Evolutionary conservation across 2,113 vertebrate genomes (phyloP).

Genomic region (Chamaetylas fuelleborni): DNA sequence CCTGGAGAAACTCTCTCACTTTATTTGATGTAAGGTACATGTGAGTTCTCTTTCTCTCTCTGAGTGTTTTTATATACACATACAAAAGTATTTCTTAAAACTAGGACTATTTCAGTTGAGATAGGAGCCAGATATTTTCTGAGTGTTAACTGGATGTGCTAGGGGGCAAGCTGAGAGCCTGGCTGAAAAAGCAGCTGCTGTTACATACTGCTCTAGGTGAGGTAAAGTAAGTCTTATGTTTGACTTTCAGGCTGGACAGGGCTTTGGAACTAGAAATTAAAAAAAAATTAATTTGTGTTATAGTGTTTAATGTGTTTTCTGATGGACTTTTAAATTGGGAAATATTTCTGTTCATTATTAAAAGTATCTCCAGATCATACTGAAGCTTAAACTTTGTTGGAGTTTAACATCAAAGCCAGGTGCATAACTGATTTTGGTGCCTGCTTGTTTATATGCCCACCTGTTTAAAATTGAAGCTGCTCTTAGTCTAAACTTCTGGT

Average conservation of each 20-base stretch:
- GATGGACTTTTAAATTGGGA: not conserved
- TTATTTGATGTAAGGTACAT: not conserved
- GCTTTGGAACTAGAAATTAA: not conserved
- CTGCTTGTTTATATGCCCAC: not conserved
- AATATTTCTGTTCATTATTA: not conserved
- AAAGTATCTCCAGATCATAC: not conserved
- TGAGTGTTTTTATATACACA: not conserved
- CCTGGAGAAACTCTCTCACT: not conserved
- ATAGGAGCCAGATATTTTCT: not conserved
- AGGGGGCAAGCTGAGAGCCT: not conserved
- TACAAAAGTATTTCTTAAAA: not conserved
- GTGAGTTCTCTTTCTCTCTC: not conserved
- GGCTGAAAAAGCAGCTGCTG: not conserved
- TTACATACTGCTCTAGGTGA: not conserved
- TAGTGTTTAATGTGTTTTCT: not conserved
- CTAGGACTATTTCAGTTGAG: not conserved
- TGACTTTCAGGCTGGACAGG: not conserved
- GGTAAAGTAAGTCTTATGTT: not conserved
- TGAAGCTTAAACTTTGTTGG: not conserved
- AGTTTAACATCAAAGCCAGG: not conserved
- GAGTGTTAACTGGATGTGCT: not conserved
- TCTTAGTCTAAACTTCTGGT: not conserved
- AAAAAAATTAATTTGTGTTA: not conserved
- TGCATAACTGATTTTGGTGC: not conserved
- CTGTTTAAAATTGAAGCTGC: not conserved